Evolutionary conservation across 2,888 invertebrate genomes (phyloP).

Genomic region (Heteropelma amictum): DNA sequence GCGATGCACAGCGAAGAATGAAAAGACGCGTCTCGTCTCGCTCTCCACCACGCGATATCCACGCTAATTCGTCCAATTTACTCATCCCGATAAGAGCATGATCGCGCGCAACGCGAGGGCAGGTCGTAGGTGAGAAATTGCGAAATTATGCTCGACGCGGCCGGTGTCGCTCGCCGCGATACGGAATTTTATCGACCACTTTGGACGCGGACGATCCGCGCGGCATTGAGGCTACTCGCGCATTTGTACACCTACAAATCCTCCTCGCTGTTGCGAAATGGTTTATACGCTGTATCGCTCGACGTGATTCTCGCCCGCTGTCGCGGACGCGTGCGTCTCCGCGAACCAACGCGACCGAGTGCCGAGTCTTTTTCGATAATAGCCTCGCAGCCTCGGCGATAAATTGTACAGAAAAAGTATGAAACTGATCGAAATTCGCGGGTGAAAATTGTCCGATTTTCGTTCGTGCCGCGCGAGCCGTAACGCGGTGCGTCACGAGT

Average conservation of each 20-base stretch:
- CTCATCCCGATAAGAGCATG: conserved; percentile 51
- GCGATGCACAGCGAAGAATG: conserved; percentile 31
- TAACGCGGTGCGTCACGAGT: no score
- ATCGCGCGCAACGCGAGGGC: conserved; percentile 28
- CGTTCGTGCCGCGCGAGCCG: no score
- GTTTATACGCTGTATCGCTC: no score
- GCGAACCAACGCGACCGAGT: no score
- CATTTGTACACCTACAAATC: neutral
- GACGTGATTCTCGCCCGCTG: no score
- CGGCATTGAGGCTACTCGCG: neutral
- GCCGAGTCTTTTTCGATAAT: no score
- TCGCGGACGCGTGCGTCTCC: no score
- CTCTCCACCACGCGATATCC: conserved; percentile 38
- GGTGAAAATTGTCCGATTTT: no score
- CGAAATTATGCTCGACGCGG: conserved; percentile 45
- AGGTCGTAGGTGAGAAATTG: conserved; percentile 54
- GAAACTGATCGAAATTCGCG: no score
- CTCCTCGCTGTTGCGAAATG: neutral
- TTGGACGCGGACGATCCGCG: conserved; percentile 1
- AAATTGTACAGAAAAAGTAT: no score
- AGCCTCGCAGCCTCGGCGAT: no score
- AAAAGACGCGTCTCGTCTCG: no score
- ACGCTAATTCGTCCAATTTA: conserved; percentile 53
- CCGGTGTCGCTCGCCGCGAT: conserved; percentile 19
- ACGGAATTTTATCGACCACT: conserved; percentile 32